Base-by-base conservation (phyloP, 1,140 invertebrate species). In the Odontomachus brunneus region DNA sequence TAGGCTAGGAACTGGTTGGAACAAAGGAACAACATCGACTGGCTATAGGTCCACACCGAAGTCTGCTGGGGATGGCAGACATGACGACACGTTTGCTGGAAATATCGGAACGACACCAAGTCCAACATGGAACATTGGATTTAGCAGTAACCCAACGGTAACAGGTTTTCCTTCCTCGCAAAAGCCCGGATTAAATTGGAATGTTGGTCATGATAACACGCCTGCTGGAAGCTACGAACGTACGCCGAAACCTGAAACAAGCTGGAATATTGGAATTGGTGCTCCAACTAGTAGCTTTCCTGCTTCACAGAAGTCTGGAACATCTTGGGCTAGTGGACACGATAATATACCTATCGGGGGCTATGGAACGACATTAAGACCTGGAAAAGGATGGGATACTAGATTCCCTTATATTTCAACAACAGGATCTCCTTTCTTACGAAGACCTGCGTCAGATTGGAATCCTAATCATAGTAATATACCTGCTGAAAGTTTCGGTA, bases 131-230 rank as follows among this genome's bases (percentile, higher is more conserved):
- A 66, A 65, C 0, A 55, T n/a, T 19, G n/a, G 9, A 12, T 33
- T 48, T 0, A 12, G 53, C 62, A 80, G n/a, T 74, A 66, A 62
- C 67, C 57, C 17, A 66, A 24, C 49, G 38, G 29, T 5, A 67
- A 75, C 14, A 55, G 53, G n/a, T 22, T 55, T 55, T 7, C 5
- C n/a, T 53, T 53, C 51, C n/a, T 22, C n/a, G 5, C 53, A 19
- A 4, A 67, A 67, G n/a, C 15, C 67, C n/a, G 80, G 66, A n/a
- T 14, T 48, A 14, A 49, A 22, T 9, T 82, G 69, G 80, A 33
- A 65, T 15, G 29, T 5, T 33, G n/a, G 11, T 1, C 2, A 5
- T 24, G 26, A 24, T n/a, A 17, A 12, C n/a, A 11, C 3, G n/a
- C 3, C 26, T 1, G 29, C 60, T 49, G 38, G 19, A 51, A 69